Evolutionary conservation across 2,113 vertebrate species (phyloP).

Genomic region (Otocyon megalotis): DNA sequence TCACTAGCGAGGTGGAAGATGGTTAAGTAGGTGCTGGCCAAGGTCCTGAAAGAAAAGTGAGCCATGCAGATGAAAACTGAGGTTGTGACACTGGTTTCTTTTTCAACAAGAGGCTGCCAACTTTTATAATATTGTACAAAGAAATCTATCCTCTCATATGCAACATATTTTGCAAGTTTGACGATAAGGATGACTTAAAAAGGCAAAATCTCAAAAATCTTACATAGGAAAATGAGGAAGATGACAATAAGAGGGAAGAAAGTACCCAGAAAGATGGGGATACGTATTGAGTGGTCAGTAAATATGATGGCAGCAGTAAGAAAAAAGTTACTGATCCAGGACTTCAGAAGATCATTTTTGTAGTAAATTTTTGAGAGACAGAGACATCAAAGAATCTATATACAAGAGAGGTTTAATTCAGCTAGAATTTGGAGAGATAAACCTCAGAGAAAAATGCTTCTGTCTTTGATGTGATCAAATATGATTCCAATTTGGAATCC

Average conservation of each 20-base stretch:
- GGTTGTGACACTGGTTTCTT: neutral
- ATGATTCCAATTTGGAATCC: neutral
- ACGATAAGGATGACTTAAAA: constrained; percentile 31
- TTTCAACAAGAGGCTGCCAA: neutral
- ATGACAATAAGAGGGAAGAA: neutral
- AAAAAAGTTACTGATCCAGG: neutral
- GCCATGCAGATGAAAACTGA: neutral
- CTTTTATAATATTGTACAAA: neutral
- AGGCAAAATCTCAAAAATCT: constrained; percentile 14
- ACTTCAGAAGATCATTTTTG: neutral
- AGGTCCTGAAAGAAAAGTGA: constrained; percentile 70
- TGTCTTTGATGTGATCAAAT: neutral
- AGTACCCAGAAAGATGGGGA: neutral
- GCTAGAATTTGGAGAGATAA: neutral
- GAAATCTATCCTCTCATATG: neutral
- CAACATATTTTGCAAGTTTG: neutral
- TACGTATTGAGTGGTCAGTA: neutral
- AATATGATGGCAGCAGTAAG: neutral
- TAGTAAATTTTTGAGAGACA: neutral
- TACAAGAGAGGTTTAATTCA: neutral
- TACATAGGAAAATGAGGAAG: neutral
- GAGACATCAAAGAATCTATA: neutral
- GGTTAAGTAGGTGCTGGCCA: constrained; percentile 59
- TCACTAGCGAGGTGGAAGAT: neutral
- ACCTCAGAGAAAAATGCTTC: neutral